phyloP scores from a whole-genome alignment of 1,140 invertebrate species.

The Scylla paramamosain region DNA sequence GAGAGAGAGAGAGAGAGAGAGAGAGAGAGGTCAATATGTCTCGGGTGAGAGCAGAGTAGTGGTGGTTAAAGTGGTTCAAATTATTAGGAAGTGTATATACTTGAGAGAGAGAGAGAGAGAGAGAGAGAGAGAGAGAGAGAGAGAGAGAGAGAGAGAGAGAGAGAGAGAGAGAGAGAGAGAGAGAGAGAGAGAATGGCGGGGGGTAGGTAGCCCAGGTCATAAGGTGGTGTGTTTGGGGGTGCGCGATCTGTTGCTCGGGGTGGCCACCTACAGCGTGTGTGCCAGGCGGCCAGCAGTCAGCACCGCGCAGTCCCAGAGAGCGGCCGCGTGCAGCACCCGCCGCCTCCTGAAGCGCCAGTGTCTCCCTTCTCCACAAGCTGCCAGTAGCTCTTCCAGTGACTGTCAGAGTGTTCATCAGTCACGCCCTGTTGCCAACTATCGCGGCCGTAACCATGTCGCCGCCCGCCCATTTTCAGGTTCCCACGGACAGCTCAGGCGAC shows the following conservation, averaged over 20 bases:
- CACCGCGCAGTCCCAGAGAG: conserved; percentile 53
- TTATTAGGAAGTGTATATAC: background rate
- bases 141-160: conserved; percentile 3
- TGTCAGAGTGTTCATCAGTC: background rate
- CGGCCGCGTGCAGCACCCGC: conserved; percentile 50
- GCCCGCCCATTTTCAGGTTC: background rate
- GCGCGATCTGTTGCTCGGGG: conserved; percentile 62
- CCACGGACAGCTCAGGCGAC: background rate
- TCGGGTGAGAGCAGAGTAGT: background rate
- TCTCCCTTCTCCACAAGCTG: background rate
- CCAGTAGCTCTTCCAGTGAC: background rate
- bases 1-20: background rate
- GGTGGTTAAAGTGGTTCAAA: background rate
- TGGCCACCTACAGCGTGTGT: conserved; percentile 4
- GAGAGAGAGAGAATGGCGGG: background rate
- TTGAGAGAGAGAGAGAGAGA: background rate
- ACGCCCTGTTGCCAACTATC: background rate
- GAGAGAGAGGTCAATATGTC: background rate
- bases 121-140: conserved; percentile 18
- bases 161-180: conserved; percentile 32
- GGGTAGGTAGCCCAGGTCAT: background rate
- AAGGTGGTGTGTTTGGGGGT: conserved; percentile 40
- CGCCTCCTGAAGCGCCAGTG: conserved; percentile 23
- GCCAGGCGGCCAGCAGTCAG: conserved; percentile 46
- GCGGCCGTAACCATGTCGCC: background rate